phyloP scores from a whole-genome alignment of 2,113 vertebrate genomes.

The Ciconia stormi region DNA sequence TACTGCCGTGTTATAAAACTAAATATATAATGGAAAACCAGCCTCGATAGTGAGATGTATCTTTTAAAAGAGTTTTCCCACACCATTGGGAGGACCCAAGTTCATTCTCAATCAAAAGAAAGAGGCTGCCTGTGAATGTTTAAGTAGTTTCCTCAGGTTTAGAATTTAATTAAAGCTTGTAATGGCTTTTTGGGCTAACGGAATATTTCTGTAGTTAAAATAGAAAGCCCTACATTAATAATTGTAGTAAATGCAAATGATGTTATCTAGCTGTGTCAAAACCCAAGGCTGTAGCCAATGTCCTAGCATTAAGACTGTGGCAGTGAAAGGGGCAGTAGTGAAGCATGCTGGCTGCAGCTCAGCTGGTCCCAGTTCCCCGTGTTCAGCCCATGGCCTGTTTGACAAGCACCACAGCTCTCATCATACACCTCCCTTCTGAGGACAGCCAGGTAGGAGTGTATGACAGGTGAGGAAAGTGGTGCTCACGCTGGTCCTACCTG shows the following conservation, averaged over 20 bases:
- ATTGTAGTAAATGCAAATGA: not conserved
- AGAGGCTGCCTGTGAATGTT: not conserved
- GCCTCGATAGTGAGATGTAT: not conserved
- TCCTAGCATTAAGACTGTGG: not conserved
- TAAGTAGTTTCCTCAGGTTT: not conserved
- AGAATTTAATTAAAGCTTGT: not conserved
- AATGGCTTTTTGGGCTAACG: not conserved
- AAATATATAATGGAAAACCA: not conserved
- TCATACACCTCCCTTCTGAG: not conserved
- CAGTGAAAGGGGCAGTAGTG: not conserved
- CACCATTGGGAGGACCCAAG: not conserved
- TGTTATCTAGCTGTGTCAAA: not conserved
- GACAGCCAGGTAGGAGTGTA: rapidly evolving
- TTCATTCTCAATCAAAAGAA: not conserved
- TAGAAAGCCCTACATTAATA: not conserved
- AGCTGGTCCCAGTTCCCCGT: rapidly evolving
- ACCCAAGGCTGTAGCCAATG: rapidly evolving
- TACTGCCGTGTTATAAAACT: not conserved
- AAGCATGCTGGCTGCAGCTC: not conserved
- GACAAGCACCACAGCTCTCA: not conserved
- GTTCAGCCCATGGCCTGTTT: not conserved
- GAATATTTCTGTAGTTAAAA: not conserved
- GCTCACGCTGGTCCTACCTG: rapidly evolving
- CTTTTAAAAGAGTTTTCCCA: not conserved
- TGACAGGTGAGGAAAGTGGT: not conserved